Base-by-base conservation (phyloP, 2,113 vertebrate genomes). In the Zingel zingel region DNA sequence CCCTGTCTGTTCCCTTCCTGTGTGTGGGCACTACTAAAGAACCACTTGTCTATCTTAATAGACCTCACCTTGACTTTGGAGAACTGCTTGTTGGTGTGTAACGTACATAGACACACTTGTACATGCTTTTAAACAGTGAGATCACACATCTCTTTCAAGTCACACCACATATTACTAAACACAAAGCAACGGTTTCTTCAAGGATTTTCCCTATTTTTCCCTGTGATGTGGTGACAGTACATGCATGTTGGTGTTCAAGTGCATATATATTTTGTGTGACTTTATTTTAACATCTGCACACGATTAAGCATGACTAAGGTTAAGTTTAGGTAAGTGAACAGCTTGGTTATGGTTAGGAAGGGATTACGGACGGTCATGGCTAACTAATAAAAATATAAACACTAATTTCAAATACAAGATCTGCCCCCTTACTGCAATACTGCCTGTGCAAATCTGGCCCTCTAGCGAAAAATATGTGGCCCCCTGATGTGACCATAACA, bases 1-100 rank as follows among this genome's bases (percentile, higher is more conserved):
- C 90, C 0, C 80, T 97, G 69, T 94, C 93, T 0, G 69, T 98
- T 58, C 97, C 96, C 0, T 97, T 99, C 88, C 93, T 99, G 65
- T 93, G 97, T 79, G 96, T 97, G 76, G 98, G 97, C 53, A 94
- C 82, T 2, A 58, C 93, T 48, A 93, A 87, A 0, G 96, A 98
- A 61, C 97, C 97, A 0, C 61, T 94, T 0, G 91, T 98, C 53
- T 96, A 90, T 72, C 86, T 98, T 71, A 91, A 96, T 87, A 95
- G 89, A 77, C 90, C 95, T 67, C 92, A 97, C 75, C 61, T 99
- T 66, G 95, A 97, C 84, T 94, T 97, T 68, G 95, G 94, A 21
- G 95, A 93, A 43, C 78, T 97, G 19, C 91, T 97, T 64, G 77
- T 97, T 0, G 97, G 98, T 99, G 87, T 90, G 93, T 75, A 19